These are phyloP conservation scores for Drepana arcuata DNA, from an alignment of 1,140 invertebrate genomes.

Conservation along the genomic window DNA sequence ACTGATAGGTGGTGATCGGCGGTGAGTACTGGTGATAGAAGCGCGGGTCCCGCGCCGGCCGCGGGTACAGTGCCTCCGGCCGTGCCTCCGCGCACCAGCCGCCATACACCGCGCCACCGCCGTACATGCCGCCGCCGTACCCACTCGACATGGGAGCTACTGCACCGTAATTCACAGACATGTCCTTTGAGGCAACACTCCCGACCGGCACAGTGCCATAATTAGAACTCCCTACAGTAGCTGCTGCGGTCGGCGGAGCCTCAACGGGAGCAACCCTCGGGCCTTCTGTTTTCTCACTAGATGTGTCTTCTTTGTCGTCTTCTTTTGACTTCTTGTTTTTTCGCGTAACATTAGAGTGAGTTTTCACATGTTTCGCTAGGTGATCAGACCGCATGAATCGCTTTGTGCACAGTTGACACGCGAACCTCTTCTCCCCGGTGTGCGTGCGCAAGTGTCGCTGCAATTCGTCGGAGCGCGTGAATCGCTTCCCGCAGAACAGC, in stretches of 20 bases:
- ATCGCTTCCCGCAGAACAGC: constrained; percentile 88
- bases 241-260: constrained; percentile 11
- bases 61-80: constrained; percentile 38
- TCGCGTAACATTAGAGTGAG: constrained; percentile 77
- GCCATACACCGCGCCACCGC: constrained; percentile 11
- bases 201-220: constrained; percentile 43
- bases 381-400: constrained; percentile 89
- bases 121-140: constrained; percentile 33
- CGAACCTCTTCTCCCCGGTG: constrained; percentile 87
- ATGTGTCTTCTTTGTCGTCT: constrained; percentile 44
- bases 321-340: constrained; percentile 61
- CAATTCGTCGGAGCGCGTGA: constrained; percentile 91
- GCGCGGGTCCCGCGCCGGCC: constrained; percentile 31
- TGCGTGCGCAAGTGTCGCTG: constrained; percentile 87
- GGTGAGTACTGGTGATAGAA: constrained; percentile 58
- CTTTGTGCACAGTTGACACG: constrained; percentile 82
- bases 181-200: constrained; percentile 26
- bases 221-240: constrained; percentile 40
- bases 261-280: constrained; percentile 5
- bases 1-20: constrained; percentile 51
- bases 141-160: constrained; percentile 24
- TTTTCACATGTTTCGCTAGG: constrained; percentile 87
- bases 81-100: constrained; percentile 46
- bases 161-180: constrained; percentile 33
- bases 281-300: constrained; percentile 34